These are phyloP conservation scores for Notiomystis cincta DNA, from an alignment of 2,113 vertebrate genomes.

Conservation along the genomic window DNA sequence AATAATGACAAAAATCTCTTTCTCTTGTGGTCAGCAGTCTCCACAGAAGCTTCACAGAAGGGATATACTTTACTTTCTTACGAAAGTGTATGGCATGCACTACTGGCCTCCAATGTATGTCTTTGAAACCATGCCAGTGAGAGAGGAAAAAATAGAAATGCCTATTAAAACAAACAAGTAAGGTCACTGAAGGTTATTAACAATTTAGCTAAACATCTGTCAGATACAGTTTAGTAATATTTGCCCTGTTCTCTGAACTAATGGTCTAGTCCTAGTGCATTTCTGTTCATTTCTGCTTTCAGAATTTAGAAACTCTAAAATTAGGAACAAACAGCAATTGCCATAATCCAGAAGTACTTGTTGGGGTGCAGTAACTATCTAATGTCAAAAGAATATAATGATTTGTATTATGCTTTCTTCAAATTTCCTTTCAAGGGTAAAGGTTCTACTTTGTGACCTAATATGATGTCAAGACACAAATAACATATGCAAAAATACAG, in stretches of 20 bases:
- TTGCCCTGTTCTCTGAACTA: not conserved
- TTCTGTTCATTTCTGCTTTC: not conserved
- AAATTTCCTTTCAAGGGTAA: not conserved
- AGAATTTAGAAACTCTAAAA: not conserved
- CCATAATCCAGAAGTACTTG: not conserved
- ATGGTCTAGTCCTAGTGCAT: not conserved
- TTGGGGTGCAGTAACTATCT: not conserved
- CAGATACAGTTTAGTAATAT: not conserved
- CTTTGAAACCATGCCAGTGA: not conserved
- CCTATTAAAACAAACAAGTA: not conserved
- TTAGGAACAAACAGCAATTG: not conserved
- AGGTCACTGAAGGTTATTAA: not conserved
- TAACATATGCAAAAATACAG: not conserved
- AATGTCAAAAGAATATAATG: not conserved
- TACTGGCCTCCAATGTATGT: not conserved
- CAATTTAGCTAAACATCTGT: not conserved
- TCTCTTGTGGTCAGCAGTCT: not conserved
- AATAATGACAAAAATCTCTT: not conserved
- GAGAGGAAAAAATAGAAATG: not conserved
- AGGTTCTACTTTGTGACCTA: not conserved
- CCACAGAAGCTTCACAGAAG: not conserved
- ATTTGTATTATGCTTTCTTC: not conserved
- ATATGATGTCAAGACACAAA: not conserved
- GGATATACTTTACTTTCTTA: not conserved
- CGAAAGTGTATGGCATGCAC: not conserved